Base-by-base conservation (phyloP, 2,113 vertebrate genomes). In the Nyctibius bracteatus region DNA sequence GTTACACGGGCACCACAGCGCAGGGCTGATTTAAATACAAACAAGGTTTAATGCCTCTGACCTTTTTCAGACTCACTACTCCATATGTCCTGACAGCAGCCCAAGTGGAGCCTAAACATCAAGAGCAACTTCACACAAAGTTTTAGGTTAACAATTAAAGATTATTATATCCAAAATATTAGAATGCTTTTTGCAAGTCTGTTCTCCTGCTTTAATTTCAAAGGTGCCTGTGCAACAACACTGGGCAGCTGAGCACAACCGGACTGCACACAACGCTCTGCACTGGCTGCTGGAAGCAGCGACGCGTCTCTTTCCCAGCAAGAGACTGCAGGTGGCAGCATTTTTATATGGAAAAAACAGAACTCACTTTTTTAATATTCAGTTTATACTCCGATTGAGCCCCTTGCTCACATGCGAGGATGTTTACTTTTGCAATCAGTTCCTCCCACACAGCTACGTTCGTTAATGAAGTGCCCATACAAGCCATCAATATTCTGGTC, bases 241-340 rank as follows among this genome's bases (percentile, higher is more conserved):
- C 7, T 4, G 23, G 37, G 3, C 39, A 70, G 72, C 77, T 49
- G 82, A 39, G 46, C 33, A 9, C 6, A 24, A 22, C 52, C 12
- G 52, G 44, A 43, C 73, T 94, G 52, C 67, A 54, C 81, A 24
- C 70, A 47, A 58, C 31, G 91, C 46, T 41, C n/a, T 55, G 72
- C 82, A 91, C 94, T 55, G 86, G 43, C 74, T 74, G 75, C 51
- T 55, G 81, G 75, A 67, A 88, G 89, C 78, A 68, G 86, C 55
- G 9, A 67, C 31, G 79, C 46, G 49, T 46, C 79, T 65, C 47
- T 51, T 90, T 61, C 75, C 77, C 81, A 18, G 87, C 72, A 81
- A 87, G 72, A 84, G 94, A 86, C 95, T 80, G 81, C 2, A 95
- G 97, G 90, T 86, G 96, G 97, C 95, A 94, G 80, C 90, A 74